A percentile compares a stretch with the other conserved stretches of the same genome.
These are phyloP conservation scores for Turnix velox DNA, from an alignment of 2,113 vertebrate genomes.

Conservation along the genomic window DNA sequence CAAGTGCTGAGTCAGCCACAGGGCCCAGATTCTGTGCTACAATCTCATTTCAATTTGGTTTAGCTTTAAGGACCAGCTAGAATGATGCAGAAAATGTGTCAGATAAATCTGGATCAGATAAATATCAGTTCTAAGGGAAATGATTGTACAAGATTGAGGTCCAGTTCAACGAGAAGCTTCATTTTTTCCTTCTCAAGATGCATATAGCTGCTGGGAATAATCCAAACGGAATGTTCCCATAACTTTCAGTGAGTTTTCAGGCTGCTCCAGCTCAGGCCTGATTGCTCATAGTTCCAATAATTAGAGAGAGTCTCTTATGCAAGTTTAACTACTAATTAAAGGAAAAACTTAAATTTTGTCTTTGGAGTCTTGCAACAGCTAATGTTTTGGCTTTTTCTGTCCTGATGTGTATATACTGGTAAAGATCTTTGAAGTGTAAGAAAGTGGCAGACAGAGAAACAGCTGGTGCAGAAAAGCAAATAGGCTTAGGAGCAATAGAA, in stretches of 20 bases:
- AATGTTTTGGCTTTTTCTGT: not conserved
- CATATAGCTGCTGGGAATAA: not conserved
- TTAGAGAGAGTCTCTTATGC: not conserved
- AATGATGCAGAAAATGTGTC: not conserved
- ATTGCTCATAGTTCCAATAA: not conserved
- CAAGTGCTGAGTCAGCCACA: not conserved
- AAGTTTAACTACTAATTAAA: not conserved
- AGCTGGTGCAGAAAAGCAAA: not conserved
- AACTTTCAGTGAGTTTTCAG: not conserved
- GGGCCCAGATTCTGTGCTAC: not conserved
- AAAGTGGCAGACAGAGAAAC: not conserved
- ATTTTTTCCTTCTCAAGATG: not conserved
- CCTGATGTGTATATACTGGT: not conserved
- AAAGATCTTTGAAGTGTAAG: not conserved
- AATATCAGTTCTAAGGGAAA: not conserved
- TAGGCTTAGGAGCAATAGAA: not conserved
- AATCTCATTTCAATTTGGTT: not conserved
- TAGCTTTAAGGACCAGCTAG: not conserved
- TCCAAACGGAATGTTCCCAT: not conserved
- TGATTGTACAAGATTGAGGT: not conserved
- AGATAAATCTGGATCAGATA: not conserved
- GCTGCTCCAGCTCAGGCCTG: not conserved
- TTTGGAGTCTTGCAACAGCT: not conserved
- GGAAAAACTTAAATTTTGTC: not conserved
- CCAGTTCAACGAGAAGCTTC: not conserved